phyloP scores from a whole-genome alignment of 2,113 vertebrate species.

The Corydoras maculifer region DNA sequence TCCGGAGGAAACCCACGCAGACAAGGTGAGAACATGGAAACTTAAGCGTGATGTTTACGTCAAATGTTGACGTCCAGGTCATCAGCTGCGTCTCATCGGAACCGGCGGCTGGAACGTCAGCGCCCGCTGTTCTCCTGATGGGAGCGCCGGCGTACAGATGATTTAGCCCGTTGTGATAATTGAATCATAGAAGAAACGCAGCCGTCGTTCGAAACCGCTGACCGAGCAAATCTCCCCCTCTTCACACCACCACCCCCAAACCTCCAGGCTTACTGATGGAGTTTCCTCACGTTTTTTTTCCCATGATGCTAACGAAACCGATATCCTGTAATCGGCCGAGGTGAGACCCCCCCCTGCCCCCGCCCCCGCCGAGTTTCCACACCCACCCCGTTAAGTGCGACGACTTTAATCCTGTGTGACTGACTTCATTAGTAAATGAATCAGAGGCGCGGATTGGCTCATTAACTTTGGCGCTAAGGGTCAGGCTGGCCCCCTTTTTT shows the following conservation, averaged over 20 bases:
- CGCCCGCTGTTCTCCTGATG: conserved; percentile 11
- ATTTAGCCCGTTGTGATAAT: conserved; percentile 38
- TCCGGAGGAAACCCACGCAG: too few species aligned
- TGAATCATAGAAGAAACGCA: conserved; percentile 23
- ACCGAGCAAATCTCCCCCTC: conserved; percentile 1
- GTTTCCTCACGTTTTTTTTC: too few species aligned
- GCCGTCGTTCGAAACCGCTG: conserved; percentile 16
- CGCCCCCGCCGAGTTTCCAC: not conserved
- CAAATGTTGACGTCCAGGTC: too few species aligned
- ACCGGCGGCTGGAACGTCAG: not conserved
- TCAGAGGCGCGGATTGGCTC: conserved; percentile 2
- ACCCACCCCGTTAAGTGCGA: not conserved
- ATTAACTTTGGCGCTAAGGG: conserved; percentile 26
- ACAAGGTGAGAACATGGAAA: too few species aligned
- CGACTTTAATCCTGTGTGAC: not conserved
- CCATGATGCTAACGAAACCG: not conserved
- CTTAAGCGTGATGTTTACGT: too few species aligned
- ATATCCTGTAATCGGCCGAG: not conserved
- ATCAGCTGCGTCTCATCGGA: too few species aligned
- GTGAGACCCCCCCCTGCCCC: not conserved
- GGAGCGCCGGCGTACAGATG: conserved; percentile 6
- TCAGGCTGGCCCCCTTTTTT: conserved; percentile 1
- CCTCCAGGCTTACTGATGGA: too few species aligned
- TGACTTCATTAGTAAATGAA: conserved; percentile 20
- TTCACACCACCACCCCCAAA: not conserved